Evolutionary conservation across 1,140 invertebrate genomes (phyloP).

Genomic region (Oscheius sp.): DNA sequence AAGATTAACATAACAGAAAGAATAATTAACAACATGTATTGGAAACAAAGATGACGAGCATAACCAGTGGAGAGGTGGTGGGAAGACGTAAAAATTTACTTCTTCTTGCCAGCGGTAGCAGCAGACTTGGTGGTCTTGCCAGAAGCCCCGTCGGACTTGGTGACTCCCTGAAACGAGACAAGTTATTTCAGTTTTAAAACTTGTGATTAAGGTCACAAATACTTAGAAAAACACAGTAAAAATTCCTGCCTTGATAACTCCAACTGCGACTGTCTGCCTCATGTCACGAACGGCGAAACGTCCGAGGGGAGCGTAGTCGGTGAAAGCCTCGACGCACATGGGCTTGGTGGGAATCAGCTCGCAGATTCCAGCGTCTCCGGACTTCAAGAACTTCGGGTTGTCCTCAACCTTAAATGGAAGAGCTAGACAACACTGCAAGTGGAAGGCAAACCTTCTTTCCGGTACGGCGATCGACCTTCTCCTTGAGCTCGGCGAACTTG

Average conservation of each 20-base stretch:
- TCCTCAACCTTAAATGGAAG: slow-evolving; percentile 65
- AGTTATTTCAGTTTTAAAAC: no score
- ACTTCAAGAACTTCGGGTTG: slow-evolving; percentile 75
- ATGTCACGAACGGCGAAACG: slow-evolving; percentile 96
- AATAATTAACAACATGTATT: no score
- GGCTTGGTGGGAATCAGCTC: slow-evolving; percentile 84
- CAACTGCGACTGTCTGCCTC: slow-evolving; percentile 97
- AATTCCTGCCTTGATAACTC: slow-evolving; percentile 96
- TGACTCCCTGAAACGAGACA: no score
- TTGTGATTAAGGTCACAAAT: no score
- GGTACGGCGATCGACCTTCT: slow-evolving; percentile 89
- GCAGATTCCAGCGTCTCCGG: slow-evolving; percentile 90
- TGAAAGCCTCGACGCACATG: slow-evolving; percentile 95
- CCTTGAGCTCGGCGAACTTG: slow-evolving; percentile 94
- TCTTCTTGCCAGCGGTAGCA: slow-evolving; percentile 76
- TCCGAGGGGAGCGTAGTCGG: slow-evolving; percentile 86
- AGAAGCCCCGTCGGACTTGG: slow-evolving; percentile 68
- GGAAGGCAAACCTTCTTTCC: no score
- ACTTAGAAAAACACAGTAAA: no score
- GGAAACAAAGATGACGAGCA: no score
- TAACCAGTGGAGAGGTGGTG: no score
- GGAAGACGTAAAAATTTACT: no score
- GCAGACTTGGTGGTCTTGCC: slow-evolving; percentile 96
- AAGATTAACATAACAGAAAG: no score
- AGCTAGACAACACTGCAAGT: no score